phyloP scores from a whole-genome alignment of 2,113 vertebrate genomes.

The Prionailurus viverrinus region DNA sequence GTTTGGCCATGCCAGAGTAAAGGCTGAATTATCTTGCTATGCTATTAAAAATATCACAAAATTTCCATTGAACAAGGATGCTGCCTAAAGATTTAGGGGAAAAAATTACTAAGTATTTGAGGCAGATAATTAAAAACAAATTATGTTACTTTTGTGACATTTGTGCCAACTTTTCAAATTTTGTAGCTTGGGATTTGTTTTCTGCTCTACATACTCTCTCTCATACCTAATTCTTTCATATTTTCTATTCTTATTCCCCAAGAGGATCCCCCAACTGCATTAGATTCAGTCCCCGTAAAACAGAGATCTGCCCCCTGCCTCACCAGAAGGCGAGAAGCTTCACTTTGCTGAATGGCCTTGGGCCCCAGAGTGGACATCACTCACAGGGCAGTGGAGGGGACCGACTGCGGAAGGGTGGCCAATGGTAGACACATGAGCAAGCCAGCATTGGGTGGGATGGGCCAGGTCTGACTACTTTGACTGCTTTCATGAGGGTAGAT shows the following conservation, averaged over 20 bases:
- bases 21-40: neutral
- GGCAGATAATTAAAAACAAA: neutral
- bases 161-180: neutral
- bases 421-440: neutral
- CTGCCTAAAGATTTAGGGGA: neutral
- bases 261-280: neutral
- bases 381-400: neutral
- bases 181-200: neutral
- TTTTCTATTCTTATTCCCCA: neutral
- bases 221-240: neutral
- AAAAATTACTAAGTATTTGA: neutral
- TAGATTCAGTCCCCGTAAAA: neutral
- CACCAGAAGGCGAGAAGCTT: neutral
- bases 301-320: neutral
- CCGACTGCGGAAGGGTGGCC: neutral
- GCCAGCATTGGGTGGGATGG: fast-evolving
- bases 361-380: neutral
- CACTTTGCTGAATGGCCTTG: neutral
- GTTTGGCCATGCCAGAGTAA: neutral
- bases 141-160: neutral
- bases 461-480: neutral
- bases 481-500: neutral
- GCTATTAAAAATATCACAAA: slow-evolving; percentile 21
- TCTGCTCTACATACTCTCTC: neutral
- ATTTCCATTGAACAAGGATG: neutral